Base-by-base conservation (phyloP, 2,113 vertebrate genomes). In the Epinephelus cyanopodus region DNA sequence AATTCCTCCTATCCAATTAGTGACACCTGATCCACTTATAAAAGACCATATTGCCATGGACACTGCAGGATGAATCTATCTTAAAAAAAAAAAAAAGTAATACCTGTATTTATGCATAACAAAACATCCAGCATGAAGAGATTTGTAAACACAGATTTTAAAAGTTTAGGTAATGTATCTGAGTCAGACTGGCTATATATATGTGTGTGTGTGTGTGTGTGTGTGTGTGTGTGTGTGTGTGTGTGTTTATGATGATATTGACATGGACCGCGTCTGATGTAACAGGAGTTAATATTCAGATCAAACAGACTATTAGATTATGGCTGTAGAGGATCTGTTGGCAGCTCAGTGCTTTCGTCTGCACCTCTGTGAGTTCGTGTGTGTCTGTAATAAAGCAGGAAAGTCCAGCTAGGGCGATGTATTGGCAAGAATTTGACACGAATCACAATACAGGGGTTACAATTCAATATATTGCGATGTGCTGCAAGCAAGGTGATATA, bases 281-380 rank as follows among this genome's bases (percentile, higher is more conserved):
- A 92, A 87, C 75, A 69, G 50, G 45, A 68, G 80, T 78, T 82
- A 73, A 82, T 68, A 57, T 73, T 64, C 76, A 85, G 23, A 86
- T 91, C 88, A 87, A 86, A 90, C 69, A 75, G 77, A 86, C 65
- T 88, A 33, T 82, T 70, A 60, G 70, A 89, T 77, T 48, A 88
- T 74, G 48, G 58, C 77, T 69, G 45, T 14, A 66, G 69, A 85
- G 74, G 58, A 81, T 77, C 19, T 1, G 57, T 74, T 47, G 79
- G 82, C 63, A 73, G 17, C n/a, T 69, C 33, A 27, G 1, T 50
- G 47, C 25, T 53, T 39, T 18, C 1, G 1, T 76, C 53, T 62
- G 48, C 27, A 21, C 42, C 37, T 37, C 18, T n/a, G 2, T 53
- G 8, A 17, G 23, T 48, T 1, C 63, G 54, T 42, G 60, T 57